Evolutionary conservation across 2,113 vertebrate genomes (phyloP).

Genomic region (Entelurus aequoreus): DNA sequence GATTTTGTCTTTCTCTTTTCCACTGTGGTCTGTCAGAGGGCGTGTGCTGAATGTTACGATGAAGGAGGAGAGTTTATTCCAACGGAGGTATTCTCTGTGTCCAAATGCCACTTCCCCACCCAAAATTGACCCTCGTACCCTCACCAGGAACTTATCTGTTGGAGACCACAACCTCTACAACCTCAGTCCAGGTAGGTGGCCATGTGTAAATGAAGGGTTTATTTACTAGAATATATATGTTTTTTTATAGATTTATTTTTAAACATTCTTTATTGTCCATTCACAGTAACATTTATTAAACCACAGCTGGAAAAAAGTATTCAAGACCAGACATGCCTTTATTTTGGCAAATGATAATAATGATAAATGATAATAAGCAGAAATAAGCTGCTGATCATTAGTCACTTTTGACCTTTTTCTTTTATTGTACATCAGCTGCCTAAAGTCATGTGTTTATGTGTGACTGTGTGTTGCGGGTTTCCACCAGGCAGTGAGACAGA

Average conservation of each 20-base stretch:
- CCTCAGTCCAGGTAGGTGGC: slow-evolving; percentile 77
- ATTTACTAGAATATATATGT: too few relatives aligned
- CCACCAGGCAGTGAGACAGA: slow-evolving; percentile 84
- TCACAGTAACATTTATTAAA: too few relatives aligned
- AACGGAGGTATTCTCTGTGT: slow-evolving; percentile 88
- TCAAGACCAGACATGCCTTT: too few relatives aligned
- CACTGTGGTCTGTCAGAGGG: slow-evolving; percentile 67
- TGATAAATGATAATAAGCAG: background rate
- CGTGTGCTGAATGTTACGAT: slow-evolving; percentile 79
- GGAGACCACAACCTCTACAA: slow-evolving; percentile 82
- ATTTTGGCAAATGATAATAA: too few relatives aligned
- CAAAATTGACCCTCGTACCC: slow-evolving; percentile 80
- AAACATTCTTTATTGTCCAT: too few relatives aligned
- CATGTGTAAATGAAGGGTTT: background rate
- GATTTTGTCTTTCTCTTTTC: background rate
- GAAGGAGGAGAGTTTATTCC: slow-evolving; percentile 93
- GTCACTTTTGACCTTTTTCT: slow-evolving; percentile 34
- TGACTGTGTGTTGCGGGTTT: slow-evolving; percentile 64
- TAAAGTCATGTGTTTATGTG: slow-evolving; percentile 38
- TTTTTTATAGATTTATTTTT: too few relatives aligned
- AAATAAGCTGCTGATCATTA: slow-evolving; percentile 25
- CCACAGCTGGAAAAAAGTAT: too few relatives aligned
- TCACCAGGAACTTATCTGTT: slow-evolving; percentile 83
- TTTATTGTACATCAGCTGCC: slow-evolving; percentile 46
- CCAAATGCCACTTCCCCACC: slow-evolving; percentile 81